Evolutionary conservation across 1,140 invertebrate species (phyloP), one percentile per base, ranked within the genome.

Genomic region (Aphelenchoides fujianensis): DNA sequence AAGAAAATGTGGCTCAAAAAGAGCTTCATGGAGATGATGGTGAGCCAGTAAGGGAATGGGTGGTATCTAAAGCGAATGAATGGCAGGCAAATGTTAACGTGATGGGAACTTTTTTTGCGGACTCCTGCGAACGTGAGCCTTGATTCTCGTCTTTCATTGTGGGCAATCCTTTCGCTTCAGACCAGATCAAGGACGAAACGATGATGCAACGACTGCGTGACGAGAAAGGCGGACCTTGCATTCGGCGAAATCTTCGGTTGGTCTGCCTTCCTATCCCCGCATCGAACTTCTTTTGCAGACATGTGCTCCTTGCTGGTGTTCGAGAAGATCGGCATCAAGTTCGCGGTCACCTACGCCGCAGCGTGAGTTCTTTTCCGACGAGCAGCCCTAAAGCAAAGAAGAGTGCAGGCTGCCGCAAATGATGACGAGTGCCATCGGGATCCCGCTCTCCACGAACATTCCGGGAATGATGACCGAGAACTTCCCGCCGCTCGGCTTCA

Each of bases 201-300:
- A 12, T 66, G 32, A 34, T 37, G 32, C 36, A 31, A 30, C 16
- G 31, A 35, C 32, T 66, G 0, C 55, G 32, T 32, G 34, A 30
- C n/a, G 71, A 75, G n/a, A 32, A 28, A 62, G 19, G 76, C 59
- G 34, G 70, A 75, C 41, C 12, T 75, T 57, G 74, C 36, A 32
- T 61, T 75, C 36, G 2, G 68, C 19, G 74, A 75, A 66, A 57
- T 28, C 32, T 61, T 76, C n/a, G n/a, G n/a, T n/a, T n/a, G n/a
- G n/a, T n/a, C n/a, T n/a, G n/a, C n/a, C n/a, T n/a, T n/a, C n/a
- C n/a, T n/a, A n/a, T n/a, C n/a, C n/a, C n/a, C n/a, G n/a, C n/a
- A n/a, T n/a, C n/a, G n/a, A n/a, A n/a, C n/a, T n/a, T n/a, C n/a
- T n/a, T n/a, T n/a, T n/a, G n/a, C n/a, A n/a, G 74, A 75, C 37